phyloP scores from a whole-genome alignment of 2,797 vertebrate genomes.

The Thunnus albacares region DNA sequence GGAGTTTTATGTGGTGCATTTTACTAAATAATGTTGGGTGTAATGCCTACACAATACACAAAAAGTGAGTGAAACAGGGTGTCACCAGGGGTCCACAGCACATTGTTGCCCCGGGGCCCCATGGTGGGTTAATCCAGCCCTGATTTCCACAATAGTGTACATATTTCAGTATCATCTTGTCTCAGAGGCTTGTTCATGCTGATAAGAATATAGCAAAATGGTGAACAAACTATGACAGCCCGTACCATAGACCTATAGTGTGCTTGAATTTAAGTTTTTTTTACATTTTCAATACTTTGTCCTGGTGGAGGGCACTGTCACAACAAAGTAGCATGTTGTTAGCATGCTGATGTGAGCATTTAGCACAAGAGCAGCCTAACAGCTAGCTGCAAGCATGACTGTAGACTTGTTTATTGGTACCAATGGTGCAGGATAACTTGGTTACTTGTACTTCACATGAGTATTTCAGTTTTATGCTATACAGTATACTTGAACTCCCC shows the following conservation, averaged over 20 bases:
- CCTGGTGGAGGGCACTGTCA: not conserved
- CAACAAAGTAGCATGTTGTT: no score
- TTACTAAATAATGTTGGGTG: not conserved
- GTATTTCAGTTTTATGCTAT: no score
- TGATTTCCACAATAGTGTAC: not conserved
- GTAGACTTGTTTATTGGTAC: no score
- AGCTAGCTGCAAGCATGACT: no score
- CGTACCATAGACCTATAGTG: not conserved
- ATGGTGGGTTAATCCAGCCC: not conserved
- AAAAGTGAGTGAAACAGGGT: not conserved
- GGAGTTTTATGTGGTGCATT: not conserved
- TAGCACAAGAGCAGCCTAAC: no score
- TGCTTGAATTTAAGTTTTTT: not conserved
- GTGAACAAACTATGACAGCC: not conserved
- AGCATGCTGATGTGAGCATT: no score
- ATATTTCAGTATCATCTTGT: not conserved
- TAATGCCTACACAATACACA: not conserved
- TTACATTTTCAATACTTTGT: not conserved
- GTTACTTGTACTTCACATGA: no score
- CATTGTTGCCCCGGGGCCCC: not conserved
- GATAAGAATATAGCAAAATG: not conserved
- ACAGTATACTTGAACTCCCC: no score
- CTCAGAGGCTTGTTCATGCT: not conserved
- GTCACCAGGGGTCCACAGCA: not conserved
- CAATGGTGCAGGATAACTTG: no score